Base-by-base conservation (phyloP, 1,140 invertebrate genomes). In the Phymorhynchus buccinoides region DNA sequence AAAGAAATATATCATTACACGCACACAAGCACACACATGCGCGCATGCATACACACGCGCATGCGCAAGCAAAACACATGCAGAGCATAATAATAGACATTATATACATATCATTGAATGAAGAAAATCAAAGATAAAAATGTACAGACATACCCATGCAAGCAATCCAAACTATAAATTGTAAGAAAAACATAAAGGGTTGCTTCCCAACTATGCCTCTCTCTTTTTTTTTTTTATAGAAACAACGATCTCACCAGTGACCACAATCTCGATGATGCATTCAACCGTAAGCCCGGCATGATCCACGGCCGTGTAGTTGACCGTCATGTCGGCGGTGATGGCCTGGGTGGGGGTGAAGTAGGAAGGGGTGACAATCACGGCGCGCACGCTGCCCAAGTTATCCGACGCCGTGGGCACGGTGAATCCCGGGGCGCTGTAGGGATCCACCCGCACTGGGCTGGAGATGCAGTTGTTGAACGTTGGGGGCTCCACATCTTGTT, bases 251-350 rank as follows among this genome's bases (percentile, higher is more conserved):
- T 44, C 78, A 90, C 89, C 88, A 66, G 27, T 32, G n/a, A 88
- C 32, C 9, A 35, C 44, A 37, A 90, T 62, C 32, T 77, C 48
- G 39, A 90, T 66, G 9, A 22, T 52, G 81, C 89, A 90, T 1
- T 39, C 6, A 1, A 66, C 87, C 2, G 14, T 52, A 32, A 88
- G 86, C 1, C 86, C 84, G 14, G 79, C 82, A 78, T 75, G 48
- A 66, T 90, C 89, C 52, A 80, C 86, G 22, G 86, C 89, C 22
- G 80, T 88, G 84, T 87, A 89, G 27, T 71, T 84, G 6, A 90
- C 87, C 14, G 48, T 85, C 2, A 86, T 16, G 68, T 86, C 83
- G 3, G 66, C 42, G 22, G 12, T 16, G 4, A 83, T 80, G 22
- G 86, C 68, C 44, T 75, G 39, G 18, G 85, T 83, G 27, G 87